phyloP scores from a whole-genome alignment of 2,113 vertebrate species.

The Callospermophilus lateralis region DNA sequence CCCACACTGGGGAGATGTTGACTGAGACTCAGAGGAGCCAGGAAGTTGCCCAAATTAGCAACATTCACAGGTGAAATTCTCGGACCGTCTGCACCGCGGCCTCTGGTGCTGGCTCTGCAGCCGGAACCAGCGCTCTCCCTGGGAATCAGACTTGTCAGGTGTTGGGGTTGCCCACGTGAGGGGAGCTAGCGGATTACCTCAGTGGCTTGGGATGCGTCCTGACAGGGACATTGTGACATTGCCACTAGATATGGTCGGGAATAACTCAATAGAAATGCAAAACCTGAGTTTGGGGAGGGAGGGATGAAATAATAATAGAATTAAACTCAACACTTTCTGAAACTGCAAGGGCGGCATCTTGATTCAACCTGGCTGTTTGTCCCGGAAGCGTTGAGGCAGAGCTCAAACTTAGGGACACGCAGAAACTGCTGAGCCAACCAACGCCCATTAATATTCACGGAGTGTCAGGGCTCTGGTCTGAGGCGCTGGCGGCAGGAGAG shows the following conservation, averaged over 20 bases:
- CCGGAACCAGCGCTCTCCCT: accelerated
- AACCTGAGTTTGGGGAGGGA: neutral
- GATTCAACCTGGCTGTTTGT: neutral
- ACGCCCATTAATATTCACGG: constrained; percentile 45
- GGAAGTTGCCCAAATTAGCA: neutral
- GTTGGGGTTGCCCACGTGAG: accelerated
- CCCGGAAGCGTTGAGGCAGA: neutral
- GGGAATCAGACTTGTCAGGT: neutral
- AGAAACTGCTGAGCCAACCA: constrained; percentile 55
- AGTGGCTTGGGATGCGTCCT: neutral
- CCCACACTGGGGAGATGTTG: neutral
- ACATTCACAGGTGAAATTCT: neutral
- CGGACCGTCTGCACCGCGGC: accelerated
- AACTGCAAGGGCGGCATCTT: neutral
- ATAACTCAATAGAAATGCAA: constrained; percentile 20
- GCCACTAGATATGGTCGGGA: neutral
- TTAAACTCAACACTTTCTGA: neutral
- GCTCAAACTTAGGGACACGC: neutral
- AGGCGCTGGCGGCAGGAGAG: accelerated
- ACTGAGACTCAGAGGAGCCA: neutral
- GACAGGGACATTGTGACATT: neutral
- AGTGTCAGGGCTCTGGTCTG: neutral
- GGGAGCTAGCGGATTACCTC: neutral
- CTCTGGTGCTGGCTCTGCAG: accelerated
- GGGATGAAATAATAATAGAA: constrained; percentile 37